Evolutionary conservation across 2,888 invertebrate species (phyloP), one percentile per base, ranked within the genome.

Genomic region (Spisula solida): DNA sequence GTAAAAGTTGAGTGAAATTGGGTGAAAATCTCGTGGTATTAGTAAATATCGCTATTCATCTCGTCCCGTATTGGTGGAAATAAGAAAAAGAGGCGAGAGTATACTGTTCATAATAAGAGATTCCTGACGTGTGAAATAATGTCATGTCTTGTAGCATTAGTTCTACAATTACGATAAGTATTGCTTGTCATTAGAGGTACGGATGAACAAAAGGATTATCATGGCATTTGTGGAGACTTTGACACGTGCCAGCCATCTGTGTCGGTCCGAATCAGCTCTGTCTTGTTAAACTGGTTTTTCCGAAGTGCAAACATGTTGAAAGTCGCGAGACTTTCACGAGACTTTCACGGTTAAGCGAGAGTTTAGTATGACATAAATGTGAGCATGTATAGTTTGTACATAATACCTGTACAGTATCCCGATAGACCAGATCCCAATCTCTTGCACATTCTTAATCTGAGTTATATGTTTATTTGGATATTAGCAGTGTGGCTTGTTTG

Each of bases 71-170:
- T 25, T 66, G 60, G 25, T 25, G 10, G n/a, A 25, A 66, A 66
- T 25, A 25, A 66, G 60, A 12, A 6, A 66, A 60, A n/a, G 60
- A 66, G 60, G 25, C n/a, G 5, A 51, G 51, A 51, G 51, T 16
- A 51, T 51, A 12, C 12, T 51, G 51, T 25, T 25, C 25, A 66
- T 25, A 25, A 66, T 8, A 25, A 60, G 0, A 66, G 8, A 20
- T 25, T 4, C 60, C n/a, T 66, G 31, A 75, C 31, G 75, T 75
- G 75, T 75, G 29, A 34, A 75, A 75, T 75, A 25, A 29, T 34
- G 25, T 31, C 31, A 75, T 34, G 75, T 75, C 75, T 75, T 75
- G 29, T 34, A 75, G 29, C 31, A 75, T 75, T 75, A 75, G 75
- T 34, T 16, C 4, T 31, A 34, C 18, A 14, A 75, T 14, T 34